A percentile compares a stretch with the other conserved stretches of the same genome.
Evolutionary conservation across 1,140 invertebrate species (phyloP).

Genomic region (Drosophila lini): DNA sequence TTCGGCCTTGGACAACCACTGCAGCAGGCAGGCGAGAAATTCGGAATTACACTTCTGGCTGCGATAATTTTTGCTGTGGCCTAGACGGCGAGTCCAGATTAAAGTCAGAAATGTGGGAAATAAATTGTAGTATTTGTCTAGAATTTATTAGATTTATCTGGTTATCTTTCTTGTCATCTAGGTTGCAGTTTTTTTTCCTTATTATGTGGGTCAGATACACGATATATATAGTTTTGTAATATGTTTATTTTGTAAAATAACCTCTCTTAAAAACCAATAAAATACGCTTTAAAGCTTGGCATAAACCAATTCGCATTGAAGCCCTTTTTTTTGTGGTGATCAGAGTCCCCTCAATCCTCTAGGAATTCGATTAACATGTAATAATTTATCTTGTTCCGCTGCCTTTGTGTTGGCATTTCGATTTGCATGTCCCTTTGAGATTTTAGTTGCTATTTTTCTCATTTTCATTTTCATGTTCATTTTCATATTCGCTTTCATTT

Average conservation of each 20-base stretch:
- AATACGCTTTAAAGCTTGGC: not conserved
- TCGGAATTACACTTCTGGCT: constrained; percentile 44
- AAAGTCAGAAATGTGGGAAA: not conserved
- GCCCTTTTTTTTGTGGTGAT: constrained; percentile 12
- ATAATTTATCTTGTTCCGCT: constrained; percentile 65
- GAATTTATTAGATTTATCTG: not conserved
- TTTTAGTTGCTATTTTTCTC: constrained; percentile 61
- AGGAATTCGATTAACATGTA: constrained; percentile 58
- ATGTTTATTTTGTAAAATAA: not conserved
- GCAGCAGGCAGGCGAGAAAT: constrained; percentile 46
- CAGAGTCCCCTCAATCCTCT: constrained; percentile 15
- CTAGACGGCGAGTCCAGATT: not conserved
- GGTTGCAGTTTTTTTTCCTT: not conserved
- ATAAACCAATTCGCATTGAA: not conserved
- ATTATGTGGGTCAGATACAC: no score
- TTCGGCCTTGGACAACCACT: constrained; percentile 22
- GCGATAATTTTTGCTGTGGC: constrained; percentile 34
- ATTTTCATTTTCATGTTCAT: constrained; percentile 48
- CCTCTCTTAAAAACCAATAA: not conserved
- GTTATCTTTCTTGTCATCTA: not conserved
- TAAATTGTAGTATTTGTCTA: constrained; percentile 8
- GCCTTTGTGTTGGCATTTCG: constrained; percentile 60
- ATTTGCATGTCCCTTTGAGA: constrained; percentile 68
- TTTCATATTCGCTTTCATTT: constrained; percentile 43
- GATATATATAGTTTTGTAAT: no score